Evolutionary conservation across 2,113 vertebrate species (phyloP).

Genomic region (Colossoma macropomum): DNA sequence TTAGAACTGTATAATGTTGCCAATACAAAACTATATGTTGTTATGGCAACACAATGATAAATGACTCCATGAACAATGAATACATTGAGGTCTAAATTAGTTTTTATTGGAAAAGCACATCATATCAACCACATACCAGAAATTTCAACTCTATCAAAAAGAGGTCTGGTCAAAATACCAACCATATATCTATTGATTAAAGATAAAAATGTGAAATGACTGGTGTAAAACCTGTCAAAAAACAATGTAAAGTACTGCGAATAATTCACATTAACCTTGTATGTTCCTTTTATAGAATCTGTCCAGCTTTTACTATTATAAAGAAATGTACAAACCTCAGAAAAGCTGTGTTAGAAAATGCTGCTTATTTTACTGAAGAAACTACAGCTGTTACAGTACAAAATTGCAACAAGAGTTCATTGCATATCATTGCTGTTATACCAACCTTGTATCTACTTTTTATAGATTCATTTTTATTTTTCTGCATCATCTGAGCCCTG

Average conservation of each 20-base stretch:
- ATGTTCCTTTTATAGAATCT: too few species aligned
- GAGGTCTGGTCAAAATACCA: neutral
- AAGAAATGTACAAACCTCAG: neutral
- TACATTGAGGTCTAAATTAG: neutral
- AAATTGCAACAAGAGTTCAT: neutral
- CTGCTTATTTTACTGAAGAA: neutral
- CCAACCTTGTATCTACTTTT: neutral
- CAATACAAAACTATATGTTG: too few species aligned
- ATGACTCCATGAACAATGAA: neutral
- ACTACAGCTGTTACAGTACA: neutral
- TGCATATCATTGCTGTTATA: neutral
- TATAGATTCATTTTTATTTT: neutral
- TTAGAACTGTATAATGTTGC: too few species aligned
- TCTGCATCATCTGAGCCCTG: too few species aligned
- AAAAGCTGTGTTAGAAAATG: neutral
- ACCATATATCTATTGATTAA: neutral
- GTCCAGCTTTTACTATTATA: neutral
- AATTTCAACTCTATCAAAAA: neutral
- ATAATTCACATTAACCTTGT: too few species aligned
- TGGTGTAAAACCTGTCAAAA: neutral
- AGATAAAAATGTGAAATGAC: neutral
- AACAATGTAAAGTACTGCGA: too few species aligned
- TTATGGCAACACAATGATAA: too few species aligned
- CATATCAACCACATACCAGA: slow-evolving; percentile 8
- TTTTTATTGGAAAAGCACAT: slow-evolving; percentile 1